These are phyloP conservation scores for Threskiornis aethiopicus DNA, from an alignment of 2,797 vertebrate species.

Conservation along the genomic window DNA sequence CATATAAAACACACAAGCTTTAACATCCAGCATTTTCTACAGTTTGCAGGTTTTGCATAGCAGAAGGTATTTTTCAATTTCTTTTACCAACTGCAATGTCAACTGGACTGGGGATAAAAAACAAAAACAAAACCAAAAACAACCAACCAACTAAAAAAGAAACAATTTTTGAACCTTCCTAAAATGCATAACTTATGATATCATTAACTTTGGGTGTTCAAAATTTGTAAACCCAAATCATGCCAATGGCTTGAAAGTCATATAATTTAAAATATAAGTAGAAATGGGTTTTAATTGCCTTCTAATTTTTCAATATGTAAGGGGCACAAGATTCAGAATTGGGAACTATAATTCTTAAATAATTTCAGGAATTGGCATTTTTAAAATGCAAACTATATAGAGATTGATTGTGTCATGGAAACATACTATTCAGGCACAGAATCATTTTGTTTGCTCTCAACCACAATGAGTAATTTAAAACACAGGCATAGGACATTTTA, in stretches of 20 bases:
- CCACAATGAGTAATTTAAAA: not conserved
- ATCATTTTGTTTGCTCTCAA: not conserved
- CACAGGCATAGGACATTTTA: rapidly evolving
- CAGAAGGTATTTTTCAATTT: not conserved
- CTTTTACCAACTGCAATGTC: not conserved
- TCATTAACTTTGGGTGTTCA: not conserved
- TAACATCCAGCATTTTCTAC: not conserved
- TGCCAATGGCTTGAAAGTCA: not conserved
- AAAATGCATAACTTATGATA: not conserved
- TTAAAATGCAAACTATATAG: not conserved
- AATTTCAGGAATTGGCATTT: not conserved
- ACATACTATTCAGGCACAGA: not conserved
- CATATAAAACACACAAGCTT: not conserved
- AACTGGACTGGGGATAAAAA: not conserved
- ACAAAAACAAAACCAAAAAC: too few species aligned
- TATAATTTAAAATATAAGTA: not conserved
- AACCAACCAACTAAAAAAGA: not conserved
- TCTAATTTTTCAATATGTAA: not conserved
- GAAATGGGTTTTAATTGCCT: not conserved
- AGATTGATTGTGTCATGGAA: not conserved
- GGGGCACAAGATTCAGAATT: not conserved
- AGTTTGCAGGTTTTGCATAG: not conserved
- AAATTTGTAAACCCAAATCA: not conserved
- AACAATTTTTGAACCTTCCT: not conserved
- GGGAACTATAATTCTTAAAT: not conserved